phyloP scores from a whole-genome alignment of 1,140 invertebrate genomes.

The Drusus annulatus region DNA sequence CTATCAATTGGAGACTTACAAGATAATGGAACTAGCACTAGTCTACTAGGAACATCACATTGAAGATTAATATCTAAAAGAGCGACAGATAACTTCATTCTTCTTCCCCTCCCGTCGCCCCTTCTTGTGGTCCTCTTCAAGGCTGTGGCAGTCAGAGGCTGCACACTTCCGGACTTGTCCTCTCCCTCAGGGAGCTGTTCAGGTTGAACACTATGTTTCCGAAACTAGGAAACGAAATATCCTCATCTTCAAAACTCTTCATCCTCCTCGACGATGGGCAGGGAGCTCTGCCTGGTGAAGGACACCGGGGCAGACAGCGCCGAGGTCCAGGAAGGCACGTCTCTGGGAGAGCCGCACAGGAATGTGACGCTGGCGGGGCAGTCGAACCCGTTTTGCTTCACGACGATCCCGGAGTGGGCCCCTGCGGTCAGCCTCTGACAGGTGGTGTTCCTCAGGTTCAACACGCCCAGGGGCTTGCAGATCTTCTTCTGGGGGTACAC shows the following conservation, averaged over 20 bases:
- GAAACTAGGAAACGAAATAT: too few species aligned
- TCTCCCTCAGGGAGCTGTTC: too few species aligned
- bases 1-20: too few species aligned
- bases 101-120: too few species aligned
- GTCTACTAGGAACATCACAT: too few species aligned
- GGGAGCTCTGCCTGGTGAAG: conserved; percentile 71
- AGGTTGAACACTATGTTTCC: too few species aligned
- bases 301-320: conserved; percentile 74
- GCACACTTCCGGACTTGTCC: too few species aligned
- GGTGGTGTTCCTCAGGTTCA: conserved; percentile 76
- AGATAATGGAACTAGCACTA: too few species aligned
- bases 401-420: conserved; percentile 69
- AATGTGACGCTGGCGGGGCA: conserved; percentile 75
- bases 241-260: conserved; percentile 69
- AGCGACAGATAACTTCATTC: too few species aligned
- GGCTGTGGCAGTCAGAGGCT: too few species aligned
- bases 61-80: too few species aligned
- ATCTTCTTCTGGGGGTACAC: conserved; percentile 78
- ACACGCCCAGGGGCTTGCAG: conserved; percentile 74
- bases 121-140: too few species aligned
- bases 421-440: conserved; percentile 70
- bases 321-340: conserved; percentile 75
- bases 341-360: conserved; percentile 72
- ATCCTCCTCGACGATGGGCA: conserved; percentile 77
- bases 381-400: conserved; percentile 76